Percentiles rank a stretch among this genome's conserved stretches.
phyloP scores from a whole-genome alignment of 1,140 invertebrate species.

The Medauroidea extradentata region DNA sequence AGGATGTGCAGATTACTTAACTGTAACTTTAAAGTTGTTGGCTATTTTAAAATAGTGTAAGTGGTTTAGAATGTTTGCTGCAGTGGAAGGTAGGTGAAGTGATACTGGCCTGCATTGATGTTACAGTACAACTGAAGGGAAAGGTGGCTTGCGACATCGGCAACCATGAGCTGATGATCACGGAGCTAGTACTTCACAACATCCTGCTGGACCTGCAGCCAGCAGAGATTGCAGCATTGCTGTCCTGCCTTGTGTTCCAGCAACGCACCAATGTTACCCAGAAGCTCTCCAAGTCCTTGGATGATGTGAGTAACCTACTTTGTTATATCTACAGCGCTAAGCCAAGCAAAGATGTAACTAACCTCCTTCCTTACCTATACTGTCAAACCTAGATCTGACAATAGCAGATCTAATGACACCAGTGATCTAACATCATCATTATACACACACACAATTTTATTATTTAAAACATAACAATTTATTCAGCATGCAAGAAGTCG shows the following conservation, averaged over 20 bases:
- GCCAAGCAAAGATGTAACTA: no score
- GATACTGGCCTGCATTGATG: neutral
- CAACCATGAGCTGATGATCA: constrained; percentile 87
- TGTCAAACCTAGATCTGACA: no score
- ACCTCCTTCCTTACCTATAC: no score
- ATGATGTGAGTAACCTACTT: constrained; percentile 41
- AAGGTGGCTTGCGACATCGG: constrained; percentile 95
- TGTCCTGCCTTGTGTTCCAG: constrained; percentile 91
- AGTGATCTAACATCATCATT: no score
- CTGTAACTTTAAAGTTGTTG: no score
- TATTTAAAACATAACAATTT: no score
- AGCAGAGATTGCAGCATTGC: constrained; percentile 86
- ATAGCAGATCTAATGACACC: no score
- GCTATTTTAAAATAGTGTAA: constrained; percentile 2
- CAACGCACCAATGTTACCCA: constrained; percentile 35
- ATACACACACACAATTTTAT: no score
- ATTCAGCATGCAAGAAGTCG: no score
- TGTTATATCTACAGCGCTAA: no score
- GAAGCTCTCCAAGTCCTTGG: constrained; percentile 50
- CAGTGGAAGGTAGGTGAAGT: neutral
- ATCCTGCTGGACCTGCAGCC: constrained; percentile 79
- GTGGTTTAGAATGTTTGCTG: constrained; percentile 6
- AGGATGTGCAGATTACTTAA: constrained; percentile 29
- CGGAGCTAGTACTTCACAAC: constrained; percentile 93
- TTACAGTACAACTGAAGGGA: constrained; percentile 77